These are phyloP conservation scores for Aegithalos caudatus DNA, from an alignment of 2,113 vertebrate genomes.

Conservation along the genomic window DNA sequence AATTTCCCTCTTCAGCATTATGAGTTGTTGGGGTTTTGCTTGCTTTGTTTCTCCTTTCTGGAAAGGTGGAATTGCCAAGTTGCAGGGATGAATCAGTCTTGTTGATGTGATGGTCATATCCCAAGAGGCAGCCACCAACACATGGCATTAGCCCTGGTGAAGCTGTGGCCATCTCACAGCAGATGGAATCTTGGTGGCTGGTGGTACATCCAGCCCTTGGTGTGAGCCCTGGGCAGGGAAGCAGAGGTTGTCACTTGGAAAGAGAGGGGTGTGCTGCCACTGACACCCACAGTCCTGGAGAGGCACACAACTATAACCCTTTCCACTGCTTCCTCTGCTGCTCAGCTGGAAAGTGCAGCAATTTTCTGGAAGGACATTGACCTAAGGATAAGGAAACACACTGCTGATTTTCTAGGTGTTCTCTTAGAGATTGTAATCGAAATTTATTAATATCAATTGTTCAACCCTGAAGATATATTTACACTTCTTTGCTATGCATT, in stretches of 20 bases:
- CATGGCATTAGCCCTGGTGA: not conserved
- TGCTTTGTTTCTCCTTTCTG: not conserved
- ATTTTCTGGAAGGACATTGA: not conserved
- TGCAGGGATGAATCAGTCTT: not conserved
- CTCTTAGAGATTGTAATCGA: not conserved
- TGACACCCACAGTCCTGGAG: not conserved
- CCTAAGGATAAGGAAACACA: not conserved
- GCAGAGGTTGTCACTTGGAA: not conserved
- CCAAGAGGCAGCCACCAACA: not conserved
- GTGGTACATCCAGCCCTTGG: not conserved
- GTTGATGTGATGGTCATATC: accelerated
- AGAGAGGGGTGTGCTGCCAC: accelerated
- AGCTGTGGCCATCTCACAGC: not conserved
- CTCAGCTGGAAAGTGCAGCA: not conserved
- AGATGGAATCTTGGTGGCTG: not conserved
- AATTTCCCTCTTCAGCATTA: not conserved
- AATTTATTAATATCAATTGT: not conserved
- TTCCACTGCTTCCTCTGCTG: not conserved
- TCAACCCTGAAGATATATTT: not conserved
- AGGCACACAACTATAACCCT: accelerated
- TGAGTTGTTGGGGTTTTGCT: not conserved
- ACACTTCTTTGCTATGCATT: not conserved
- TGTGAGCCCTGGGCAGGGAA: not conserved
- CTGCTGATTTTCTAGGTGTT: not conserved
- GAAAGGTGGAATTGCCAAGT: not conserved